A percentile compares a stretch with the other conserved stretches of the same genome.
phyloP scores from a whole-genome alignment of 1,140 invertebrate genomes.

The Calliphora vicina region DNA sequence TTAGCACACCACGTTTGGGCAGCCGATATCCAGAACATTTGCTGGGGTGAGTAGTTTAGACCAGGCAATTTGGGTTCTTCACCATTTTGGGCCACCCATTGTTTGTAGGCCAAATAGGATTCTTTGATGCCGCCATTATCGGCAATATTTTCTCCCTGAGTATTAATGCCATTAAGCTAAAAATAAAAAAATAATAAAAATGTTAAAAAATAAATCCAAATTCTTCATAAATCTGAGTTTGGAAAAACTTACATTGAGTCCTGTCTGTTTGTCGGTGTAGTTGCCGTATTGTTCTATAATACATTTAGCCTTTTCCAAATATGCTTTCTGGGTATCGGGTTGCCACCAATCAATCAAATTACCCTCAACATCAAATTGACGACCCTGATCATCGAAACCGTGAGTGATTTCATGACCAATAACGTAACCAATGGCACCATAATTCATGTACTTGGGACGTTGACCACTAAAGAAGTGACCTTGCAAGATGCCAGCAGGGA shows the following conservation, averaged over 20 bases:
- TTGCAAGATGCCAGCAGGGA: slow-evolving; percentile 91
- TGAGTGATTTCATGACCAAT: slow-evolving; percentile 95
- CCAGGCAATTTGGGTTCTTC: slow-evolving; percentile 73
- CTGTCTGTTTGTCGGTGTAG: slow-evolving; percentile 76
- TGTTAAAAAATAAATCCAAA: neutral
- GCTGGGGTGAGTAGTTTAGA: slow-evolving; percentile 73
- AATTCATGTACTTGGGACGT: slow-evolving; percentile 90
- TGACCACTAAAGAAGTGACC: slow-evolving; percentile 86
- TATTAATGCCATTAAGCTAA: slow-evolving; percentile 86
- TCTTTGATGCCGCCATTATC: slow-evolving; percentile 90
- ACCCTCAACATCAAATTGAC: slow-evolving; percentile 90
- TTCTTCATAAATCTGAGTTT: neutral
- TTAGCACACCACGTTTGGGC: slow-evolving; percentile 71
- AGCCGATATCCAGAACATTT: slow-evolving; percentile 76
- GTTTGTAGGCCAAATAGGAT: slow-evolving; percentile 82
- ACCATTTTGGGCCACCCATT: slow-evolving; percentile 73
- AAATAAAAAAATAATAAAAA: slow-evolving; percentile 39
- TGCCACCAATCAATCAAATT: slow-evolving; percentile 89
- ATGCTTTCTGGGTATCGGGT: slow-evolving; percentile 76
- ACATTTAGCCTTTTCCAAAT: slow-evolving; percentile 79
- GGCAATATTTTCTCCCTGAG: slow-evolving; percentile 92
- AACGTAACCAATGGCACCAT: slow-evolving; percentile 89
- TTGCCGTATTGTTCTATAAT: slow-evolving; percentile 90
- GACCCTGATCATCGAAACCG: slow-evolving; percentile 89
- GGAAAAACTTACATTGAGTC: slow-evolving; percentile 70